Conservation (phyloP, 2,888 invertebrate species). For the Platerodrilus igneus region DNA sequence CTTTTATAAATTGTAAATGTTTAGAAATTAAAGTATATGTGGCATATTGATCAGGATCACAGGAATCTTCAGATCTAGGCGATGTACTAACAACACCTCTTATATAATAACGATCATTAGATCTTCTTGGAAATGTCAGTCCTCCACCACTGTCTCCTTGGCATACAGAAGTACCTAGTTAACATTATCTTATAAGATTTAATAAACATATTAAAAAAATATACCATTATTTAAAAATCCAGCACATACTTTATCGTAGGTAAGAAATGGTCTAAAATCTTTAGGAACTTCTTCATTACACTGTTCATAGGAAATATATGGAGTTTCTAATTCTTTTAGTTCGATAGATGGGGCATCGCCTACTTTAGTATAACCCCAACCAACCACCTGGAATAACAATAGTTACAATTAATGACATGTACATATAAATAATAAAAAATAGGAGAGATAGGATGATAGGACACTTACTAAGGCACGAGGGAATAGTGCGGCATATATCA, state of each 20-base stretch:
- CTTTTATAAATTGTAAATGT: no score
- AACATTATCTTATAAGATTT: slow-evolving; percentile 7
- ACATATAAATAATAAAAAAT: no score
- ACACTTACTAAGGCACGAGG: no score
- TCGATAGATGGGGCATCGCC: slow-evolving; percentile 30
- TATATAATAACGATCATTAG: slow-evolving; percentile 41
- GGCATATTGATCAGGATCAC: slow-evolving; percentile 41
- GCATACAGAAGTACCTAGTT: slow-evolving; percentile 45
- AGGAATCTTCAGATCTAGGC: slow-evolving; percentile 33
- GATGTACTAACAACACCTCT: slow-evolving; percentile 49
- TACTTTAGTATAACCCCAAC: slow-evolving; percentile 38
- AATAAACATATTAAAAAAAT: background rate
- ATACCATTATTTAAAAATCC: slow-evolving; percentile 17
- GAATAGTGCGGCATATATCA: no score
- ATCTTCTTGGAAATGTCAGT: slow-evolving; percentile 38
- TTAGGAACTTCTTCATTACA: slow-evolving; percentile 24
- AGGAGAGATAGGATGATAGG: no score
- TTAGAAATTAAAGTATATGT: slow-evolving; percentile 42
- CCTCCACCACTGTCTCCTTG: slow-evolving; percentile 50
- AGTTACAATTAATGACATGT: no score
- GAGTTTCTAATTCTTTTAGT: slow-evolving; percentile 27
- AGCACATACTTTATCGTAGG: slow-evolving; percentile 42
- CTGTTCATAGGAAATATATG: slow-evolving; percentile 21
- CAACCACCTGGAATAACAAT: slow-evolving; percentile 34
- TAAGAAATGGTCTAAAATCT: slow-evolving; percentile 23